Percentiles rank a stretch among this genome's conserved stretches.
These are phyloP conservation scores for Drosophila paramelanica DNA, from an alignment of 2,888 invertebrate species.

Conservation along the genomic window DNA sequence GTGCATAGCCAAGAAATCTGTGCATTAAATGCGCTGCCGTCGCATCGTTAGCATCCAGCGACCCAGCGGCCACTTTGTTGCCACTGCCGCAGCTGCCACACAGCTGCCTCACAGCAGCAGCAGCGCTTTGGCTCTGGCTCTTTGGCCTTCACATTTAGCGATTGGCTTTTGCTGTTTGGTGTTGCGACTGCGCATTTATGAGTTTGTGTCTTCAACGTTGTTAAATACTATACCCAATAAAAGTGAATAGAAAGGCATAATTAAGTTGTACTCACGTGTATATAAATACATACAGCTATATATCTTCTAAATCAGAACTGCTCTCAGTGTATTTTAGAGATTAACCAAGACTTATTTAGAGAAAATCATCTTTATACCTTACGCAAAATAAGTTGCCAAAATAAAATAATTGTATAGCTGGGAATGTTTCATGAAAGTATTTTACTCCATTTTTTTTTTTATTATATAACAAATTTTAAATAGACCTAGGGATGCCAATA, in stretches of 20 bases:
- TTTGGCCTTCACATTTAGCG: constrained; percentile 73
- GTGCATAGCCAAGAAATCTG: constrained; percentile 71
- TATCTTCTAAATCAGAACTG: no score
- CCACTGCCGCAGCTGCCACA: constrained; percentile 52
- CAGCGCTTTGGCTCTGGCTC: constrained; percentile 58
- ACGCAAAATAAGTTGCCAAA: no score
- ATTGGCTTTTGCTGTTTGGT: constrained; percentile 46
- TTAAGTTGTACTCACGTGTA: neutral
- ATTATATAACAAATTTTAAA: no score
- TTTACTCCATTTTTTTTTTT: no score
- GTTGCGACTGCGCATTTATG: constrained; percentile 74
- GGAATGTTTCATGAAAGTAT: no score
- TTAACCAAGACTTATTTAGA: no score
- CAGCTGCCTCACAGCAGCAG: constrained; percentile 15
- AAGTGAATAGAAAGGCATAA: neutral
- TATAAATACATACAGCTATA: no score
- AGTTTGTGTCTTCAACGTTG: constrained; percentile 32
- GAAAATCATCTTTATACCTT: no score
- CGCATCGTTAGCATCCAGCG: constrained; percentile 66
- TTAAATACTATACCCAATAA: neutral
- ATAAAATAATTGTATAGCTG: no score
- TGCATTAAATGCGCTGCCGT: constrained; percentile 71
- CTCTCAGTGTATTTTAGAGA: no score
- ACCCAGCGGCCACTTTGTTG: constrained; percentile 37
- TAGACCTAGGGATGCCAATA: no score